Conservation (phyloP, 1,140 invertebrate species). For the Magallana angulata region DNA sequence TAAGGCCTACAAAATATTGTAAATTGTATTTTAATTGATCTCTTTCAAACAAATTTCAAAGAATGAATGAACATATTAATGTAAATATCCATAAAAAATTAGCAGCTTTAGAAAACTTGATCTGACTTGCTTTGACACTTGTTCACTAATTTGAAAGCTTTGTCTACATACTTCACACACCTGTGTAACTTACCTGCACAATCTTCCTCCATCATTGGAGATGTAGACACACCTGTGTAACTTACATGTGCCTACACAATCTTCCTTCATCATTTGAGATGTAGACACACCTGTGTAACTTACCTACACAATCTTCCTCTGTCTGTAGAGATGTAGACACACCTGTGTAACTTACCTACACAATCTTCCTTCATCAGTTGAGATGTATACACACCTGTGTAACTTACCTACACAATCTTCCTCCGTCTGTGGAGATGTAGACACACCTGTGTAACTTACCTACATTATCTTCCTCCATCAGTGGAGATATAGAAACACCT, state of each 20-base stretch:
- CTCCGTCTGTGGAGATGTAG: conserved; percentile 98
- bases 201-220: conserved; percentile 96
- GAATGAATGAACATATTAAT: no score
- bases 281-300: no score
- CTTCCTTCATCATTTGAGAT: no score
- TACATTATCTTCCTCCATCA: no score
- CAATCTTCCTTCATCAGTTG: conserved; percentile 96
- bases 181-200: conserved; percentile 85
- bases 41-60: no score
- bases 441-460: conserved; percentile 86
- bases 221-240: conserved; percentile 80
- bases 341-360: no score
- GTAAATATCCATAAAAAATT: no score
- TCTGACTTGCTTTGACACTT: no score
- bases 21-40: background rate
- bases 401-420: conserved; percentile 81
- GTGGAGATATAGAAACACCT: conserved; percentile 86
- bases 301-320: no score
- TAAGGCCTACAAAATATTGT: conserved; percentile 85
- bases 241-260: conserved; percentile 82
- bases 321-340: no score
- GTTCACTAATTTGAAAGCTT: no score
- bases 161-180: background rate
- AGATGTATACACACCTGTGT: conserved; percentile 95
- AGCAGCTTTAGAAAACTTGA: no score